A percentile compares a stretch with the other conserved stretches of the same genome.
Conservation (phyloP, 92 coral and sea anemone species). For the Muricea muricata region DNA sequence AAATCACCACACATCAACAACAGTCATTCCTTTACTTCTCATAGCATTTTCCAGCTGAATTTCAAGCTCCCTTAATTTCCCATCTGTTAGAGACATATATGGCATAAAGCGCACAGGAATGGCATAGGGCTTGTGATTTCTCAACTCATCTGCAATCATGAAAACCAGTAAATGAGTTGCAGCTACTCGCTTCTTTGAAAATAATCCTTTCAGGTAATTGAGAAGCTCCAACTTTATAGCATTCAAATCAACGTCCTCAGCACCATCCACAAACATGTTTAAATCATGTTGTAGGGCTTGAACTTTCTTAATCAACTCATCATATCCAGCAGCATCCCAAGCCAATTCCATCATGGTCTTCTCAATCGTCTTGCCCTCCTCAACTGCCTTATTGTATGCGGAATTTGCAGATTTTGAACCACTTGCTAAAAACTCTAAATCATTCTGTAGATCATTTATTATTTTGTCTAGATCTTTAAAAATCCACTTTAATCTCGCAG, state of each 20-base stretch:
- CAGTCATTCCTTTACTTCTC: too few relatives aligned
- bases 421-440: conserved; percentile 36
- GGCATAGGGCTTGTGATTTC: neutral
- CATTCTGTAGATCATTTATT: conserved; percentile 23
- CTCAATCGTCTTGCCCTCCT: conserved; percentile 39
- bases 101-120: conserved; percentile 5
- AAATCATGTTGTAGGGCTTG: conserved; percentile 26
- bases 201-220: neutral
- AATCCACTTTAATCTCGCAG: conserved; percentile 30
- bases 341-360: conserved; percentile 64
- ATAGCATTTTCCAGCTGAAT: neutral
- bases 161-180: conserved; percentile 15
- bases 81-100: neutral
- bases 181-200: neutral
- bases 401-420: conserved; percentile 48
- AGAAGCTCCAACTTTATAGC: too few relatives aligned
- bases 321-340: conserved; percentile 61
- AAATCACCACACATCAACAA: too few relatives aligned
- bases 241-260: too few relatives aligned
- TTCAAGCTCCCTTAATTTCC: neutral
- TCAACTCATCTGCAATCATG: conserved; percentile 6
- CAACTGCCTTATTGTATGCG: conserved; percentile 38
- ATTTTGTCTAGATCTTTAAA: conserved; percentile 27
- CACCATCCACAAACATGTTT: conserved; percentile 29
- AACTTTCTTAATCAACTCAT: conserved; percentile 52